Percentiles rank a stretch among this genome's conserved stretches.
phyloP scores from a whole-genome alignment of 2,888 invertebrate genomes.

The Scrobipalpa costella region DNA sequence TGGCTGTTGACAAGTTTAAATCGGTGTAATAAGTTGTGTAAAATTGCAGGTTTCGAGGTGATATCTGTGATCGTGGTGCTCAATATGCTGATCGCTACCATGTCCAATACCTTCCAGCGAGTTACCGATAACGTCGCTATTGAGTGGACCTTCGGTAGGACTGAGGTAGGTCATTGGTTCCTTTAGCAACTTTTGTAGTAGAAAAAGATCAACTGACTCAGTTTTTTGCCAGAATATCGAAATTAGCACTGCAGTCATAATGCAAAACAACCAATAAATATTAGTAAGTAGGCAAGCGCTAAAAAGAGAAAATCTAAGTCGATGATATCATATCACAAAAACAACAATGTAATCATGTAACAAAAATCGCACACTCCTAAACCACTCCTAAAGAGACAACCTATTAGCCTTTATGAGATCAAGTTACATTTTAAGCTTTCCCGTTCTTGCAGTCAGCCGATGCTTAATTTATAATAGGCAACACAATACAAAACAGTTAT shows the following conservation, averaged over 20 bases:
- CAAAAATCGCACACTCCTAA: not conserved
- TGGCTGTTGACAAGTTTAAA: too few species aligned
- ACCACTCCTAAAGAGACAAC: not conserved
- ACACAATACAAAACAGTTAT: constrained; percentile 16
- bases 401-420: constrained; percentile 8
- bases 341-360: not conserved
- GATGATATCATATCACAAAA: not conserved
- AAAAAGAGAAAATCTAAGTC: too few species aligned
- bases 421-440: not conserved
- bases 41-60: constrained; percentile 81
- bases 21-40: not conserved
- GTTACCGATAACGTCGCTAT: constrained; percentile 85
- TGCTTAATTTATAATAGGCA: not conserved
- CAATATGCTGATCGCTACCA: constrained; percentile 90
- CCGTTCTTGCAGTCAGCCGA: not conserved
- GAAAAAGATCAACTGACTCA: not conserved
- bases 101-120: constrained; percentile 88
- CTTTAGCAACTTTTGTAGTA: not conserved
- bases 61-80: constrained; percentile 86
- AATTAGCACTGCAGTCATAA: too few species aligned
- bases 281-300: too few species aligned
- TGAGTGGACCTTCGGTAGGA: constrained; percentile 89
- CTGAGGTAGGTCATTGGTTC: constrained; percentile 63
- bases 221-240: too few species aligned
- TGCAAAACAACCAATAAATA: too few species aligned